Evolutionary conservation across 2,113 vertebrate species (phyloP).

Genomic region (Hyla sarda): DNA sequence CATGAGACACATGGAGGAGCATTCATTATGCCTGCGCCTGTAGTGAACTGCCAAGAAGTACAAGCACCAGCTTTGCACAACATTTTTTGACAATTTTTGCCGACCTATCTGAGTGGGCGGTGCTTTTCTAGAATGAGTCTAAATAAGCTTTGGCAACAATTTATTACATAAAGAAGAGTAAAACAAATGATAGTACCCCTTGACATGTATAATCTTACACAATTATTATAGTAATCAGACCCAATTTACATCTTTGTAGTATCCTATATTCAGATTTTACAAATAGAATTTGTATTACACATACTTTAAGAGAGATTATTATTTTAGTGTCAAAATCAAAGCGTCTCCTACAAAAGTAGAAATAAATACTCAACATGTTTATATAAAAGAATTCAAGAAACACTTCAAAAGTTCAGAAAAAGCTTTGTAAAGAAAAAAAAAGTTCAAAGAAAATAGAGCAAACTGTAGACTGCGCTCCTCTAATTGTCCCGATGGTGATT

Average conservation of each 20-base stretch:
- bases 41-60: too few relatives aligned
- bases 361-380: neutral
- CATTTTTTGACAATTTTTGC: too few relatives aligned
- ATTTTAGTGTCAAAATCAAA: too few relatives aligned
- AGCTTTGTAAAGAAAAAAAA: neutral
- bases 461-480: neutral
- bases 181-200: too few relatives aligned
- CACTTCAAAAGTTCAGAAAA: neutral
- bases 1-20: too few relatives aligned
- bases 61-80: too few relatives aligned
- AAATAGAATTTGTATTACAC: neutral
- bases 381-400: neutral
- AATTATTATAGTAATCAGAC: neutral
- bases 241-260: neutral
- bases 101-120: too few relatives aligned
- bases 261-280: neutral
- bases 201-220: neutral
- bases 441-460: neutral
- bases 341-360: neutral
- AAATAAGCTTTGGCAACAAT: too few relatives aligned
- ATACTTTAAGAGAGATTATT: neutral
- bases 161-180: too few relatives aligned
- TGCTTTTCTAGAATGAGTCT: too few relatives aligned
- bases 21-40: too few relatives aligned
- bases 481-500: slow-evolving; percentile 1